Conservation (phyloP, 2,797 vertebrate species). For the Tangara arthus region DNA sequence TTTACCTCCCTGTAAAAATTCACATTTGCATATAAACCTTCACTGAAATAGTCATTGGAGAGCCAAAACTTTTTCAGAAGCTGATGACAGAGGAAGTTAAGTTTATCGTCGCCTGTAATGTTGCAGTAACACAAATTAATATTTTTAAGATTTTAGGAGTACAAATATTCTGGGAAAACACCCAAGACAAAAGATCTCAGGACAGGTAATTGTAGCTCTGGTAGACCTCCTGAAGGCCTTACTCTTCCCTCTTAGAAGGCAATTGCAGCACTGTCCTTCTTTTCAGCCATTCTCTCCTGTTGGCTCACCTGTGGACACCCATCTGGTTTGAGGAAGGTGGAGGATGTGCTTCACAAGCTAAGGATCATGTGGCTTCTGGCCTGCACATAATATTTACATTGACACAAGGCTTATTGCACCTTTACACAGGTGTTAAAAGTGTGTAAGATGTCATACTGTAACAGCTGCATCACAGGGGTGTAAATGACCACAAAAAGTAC, state of each 20-base stretch:
- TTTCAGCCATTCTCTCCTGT: not conserved
- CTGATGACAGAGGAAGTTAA: not conserved
- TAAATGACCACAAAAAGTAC: not conserved
- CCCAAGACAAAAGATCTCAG: not conserved
- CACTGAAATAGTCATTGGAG: not conserved
- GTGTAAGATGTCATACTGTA: not conserved
- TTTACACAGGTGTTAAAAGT: not conserved
- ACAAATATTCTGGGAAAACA: not conserved
- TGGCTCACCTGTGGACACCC: not conserved
- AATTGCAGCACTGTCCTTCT: not conserved
- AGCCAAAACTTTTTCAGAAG: not conserved
- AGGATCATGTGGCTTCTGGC: not conserved
- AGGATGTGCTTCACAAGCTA: not conserved
- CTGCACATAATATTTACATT: not conserved
- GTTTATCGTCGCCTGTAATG: not conserved
- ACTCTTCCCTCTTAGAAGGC: not conserved
- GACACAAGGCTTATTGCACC: not conserved
- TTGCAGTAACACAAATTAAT: not conserved
- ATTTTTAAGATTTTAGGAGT: not conserved
- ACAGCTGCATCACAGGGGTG: not conserved
- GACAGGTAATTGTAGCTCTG: not conserved
- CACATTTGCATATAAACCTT: not conserved
- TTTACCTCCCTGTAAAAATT: not conserved
- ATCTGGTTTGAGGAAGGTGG: not conserved
- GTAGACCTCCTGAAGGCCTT: not conserved